Percentiles rank a stretch among this genome's conserved stretches.
Evolutionary conservation across 2,113 vertebrate genomes (phyloP).

Genomic region (Tonatia bakeri): DNA sequence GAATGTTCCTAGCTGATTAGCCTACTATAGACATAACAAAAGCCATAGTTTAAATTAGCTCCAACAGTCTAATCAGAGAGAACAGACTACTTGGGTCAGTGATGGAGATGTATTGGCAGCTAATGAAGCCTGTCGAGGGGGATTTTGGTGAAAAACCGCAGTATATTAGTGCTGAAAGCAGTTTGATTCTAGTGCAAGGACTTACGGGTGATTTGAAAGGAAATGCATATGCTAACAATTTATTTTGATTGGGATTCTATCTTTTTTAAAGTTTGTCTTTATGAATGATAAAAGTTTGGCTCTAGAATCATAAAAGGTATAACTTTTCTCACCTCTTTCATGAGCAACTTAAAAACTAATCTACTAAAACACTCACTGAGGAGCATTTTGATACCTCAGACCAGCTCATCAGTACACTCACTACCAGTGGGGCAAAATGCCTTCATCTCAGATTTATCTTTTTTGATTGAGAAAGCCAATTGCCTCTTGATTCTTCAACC

Average conservation of each 20-base stretch:
- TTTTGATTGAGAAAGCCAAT: neutral
- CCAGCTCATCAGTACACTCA: neutral
- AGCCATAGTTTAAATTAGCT: conserved; percentile 62
- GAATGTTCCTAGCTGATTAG: conserved; percentile 59
- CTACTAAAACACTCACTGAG: neutral
- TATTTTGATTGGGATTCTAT: conserved; percentile 23
- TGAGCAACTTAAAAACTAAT: neutral
- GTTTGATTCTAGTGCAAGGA: conserved; percentile 54
- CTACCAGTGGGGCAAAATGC: neutral
- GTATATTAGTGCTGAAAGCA: conserved; percentile 63
- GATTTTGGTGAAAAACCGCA: conserved; percentile 55
- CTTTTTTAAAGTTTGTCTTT: conserved; percentile 10
- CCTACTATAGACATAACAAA: conserved; percentile 47
- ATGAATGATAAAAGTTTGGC: neutral
- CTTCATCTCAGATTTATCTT: neutral
- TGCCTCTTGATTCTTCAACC: neutral
- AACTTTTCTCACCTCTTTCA: neutral
- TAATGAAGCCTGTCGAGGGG: conserved; percentile 53
- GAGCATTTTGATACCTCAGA: neutral
- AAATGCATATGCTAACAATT: conserved; percentile 30
- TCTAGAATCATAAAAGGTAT: neutral
- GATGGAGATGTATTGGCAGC: conserved; percentile 67
- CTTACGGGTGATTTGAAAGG: conserved; percentile 50
- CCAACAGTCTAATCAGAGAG: conserved; percentile 62
- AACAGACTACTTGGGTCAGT: conserved; percentile 54